Percentiles rank a stretch among this genome's conserved stretches.
phyloP scores from a whole-genome alignment of 2,797 vertebrate genomes.

The Cryptoblepharus egeriae region DNA sequence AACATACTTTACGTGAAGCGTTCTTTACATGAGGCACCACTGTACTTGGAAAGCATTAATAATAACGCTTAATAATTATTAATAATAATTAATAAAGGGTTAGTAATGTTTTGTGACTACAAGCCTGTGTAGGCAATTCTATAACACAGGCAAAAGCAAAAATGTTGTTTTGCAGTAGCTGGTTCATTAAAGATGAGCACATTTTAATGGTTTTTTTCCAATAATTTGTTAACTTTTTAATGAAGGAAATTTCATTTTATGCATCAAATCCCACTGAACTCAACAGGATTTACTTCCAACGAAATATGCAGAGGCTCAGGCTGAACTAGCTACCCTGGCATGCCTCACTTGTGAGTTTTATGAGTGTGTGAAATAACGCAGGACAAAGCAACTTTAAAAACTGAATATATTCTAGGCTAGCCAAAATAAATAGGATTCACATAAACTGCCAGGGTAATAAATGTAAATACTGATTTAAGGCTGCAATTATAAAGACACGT shows the following conservation, averaged over 20 bases:
- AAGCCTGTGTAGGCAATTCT: neutral
- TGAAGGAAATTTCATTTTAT: no score
- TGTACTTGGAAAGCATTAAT: no score
- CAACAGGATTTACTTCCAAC: no score
- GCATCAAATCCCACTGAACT: neutral
- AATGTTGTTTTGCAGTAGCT: slow-evolving; percentile 38
- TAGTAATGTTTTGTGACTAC: neutral
- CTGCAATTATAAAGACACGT: no score
- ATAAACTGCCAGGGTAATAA: neutral
- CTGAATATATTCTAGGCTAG: no score
- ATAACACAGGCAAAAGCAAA: neutral
- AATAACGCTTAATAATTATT: no score
- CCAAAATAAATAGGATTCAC: neutral
- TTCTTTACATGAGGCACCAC: no score
- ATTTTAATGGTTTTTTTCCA: no score
- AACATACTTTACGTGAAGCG: no score
- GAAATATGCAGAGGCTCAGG: no score
- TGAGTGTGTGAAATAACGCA: neutral
- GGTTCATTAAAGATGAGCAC: neutral
- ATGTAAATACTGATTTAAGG: neutral
- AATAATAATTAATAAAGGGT: no score
- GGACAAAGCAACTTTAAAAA: neutral
- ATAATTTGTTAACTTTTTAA: slow-evolving; percentile 1
- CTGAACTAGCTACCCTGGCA: neutral
- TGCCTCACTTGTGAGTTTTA: neutral